These are phyloP conservation scores for Dicrurus megarhynchus DNA, from an alignment of 2,113 vertebrate genomes.

Conservation along the genomic window DNA sequence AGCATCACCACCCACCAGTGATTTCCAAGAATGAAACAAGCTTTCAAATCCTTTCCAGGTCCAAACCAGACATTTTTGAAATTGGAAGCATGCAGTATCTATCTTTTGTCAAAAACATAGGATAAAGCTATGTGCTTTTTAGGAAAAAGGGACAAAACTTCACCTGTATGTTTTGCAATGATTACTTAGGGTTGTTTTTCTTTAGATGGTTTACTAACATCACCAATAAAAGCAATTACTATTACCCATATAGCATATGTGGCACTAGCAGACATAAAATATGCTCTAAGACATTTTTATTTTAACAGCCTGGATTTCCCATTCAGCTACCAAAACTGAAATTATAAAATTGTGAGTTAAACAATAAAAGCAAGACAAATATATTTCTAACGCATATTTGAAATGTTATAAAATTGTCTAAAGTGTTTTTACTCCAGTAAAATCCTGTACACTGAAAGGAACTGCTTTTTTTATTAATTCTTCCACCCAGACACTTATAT, in stretches of 20 bases:
- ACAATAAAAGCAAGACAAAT: background rate
- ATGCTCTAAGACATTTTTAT: background rate
- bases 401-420: background rate
- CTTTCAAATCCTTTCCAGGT: background rate
- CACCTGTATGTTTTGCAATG: background rate
- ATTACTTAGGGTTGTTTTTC: background rate
- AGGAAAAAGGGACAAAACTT: background rate
- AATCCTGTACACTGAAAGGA: background rate
- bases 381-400: background rate
- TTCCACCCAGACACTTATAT: background rate
- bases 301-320: background rate
- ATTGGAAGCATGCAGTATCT: background rate
- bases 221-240: background rate
- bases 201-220: background rate
- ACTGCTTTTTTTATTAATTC: background rate
- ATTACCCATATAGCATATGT: background rate
- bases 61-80: background rate
- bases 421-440: background rate
- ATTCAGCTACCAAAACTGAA: background rate
- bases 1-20: background rate
- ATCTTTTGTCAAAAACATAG: background rate
- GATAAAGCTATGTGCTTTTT: background rate
- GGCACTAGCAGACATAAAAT: background rate
- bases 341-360: background rate
- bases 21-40: background rate